Evolutionary conservation across 2,113 vertebrate species (phyloP), one percentile per base, ranked within the genome.

Genomic region (Thamnophis sirtalis): DNA sequence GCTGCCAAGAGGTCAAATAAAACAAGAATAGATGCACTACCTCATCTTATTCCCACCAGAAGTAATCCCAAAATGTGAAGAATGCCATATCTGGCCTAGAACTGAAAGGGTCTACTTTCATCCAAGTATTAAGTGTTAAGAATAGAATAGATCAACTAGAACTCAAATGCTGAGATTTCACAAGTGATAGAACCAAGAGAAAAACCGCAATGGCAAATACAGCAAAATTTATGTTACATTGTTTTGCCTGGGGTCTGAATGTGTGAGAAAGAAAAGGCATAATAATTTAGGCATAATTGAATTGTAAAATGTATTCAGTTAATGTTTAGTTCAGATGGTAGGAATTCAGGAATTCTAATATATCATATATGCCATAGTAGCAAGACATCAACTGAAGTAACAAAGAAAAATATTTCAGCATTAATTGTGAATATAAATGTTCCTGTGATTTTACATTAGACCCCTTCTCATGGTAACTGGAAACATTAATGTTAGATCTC

Each of bases 361-460:
- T 63, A 87, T 86, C 80, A 88, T 0, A 3, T 8, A 26, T 33
- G 85, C 88, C 53, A 26, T 43, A 63, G 28, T 89, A 93, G 2
- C 13, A 54, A 54, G 0, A 0, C 24, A 90, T 28, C 50, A 91
- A 91, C 3, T 0, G 0, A 51, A 73, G 1, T 49, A 93, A 92
- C 0, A 48, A 88, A 90, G 87, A 95, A 87, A 38, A 91, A 92
- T n/a, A 92, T 92, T 94, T 94, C 89, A 93, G 73, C 86, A 94
- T 92, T 91, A 91, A 54, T 53, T 89, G 28, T 88, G 91, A 94
- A 95, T 94, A 89, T 54, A 93, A 6, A 17, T 38, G 26, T 84
- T 73, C 95, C 90, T 94, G 89, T 92, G 93, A 89, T 93, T 94
- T 93, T 91, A 91, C 38, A 84, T 80, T 55, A 89, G 94, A 91